phyloP scores from a whole-genome alignment of 2,113 vertebrate genomes.

The Glareola pratincola region DNA sequence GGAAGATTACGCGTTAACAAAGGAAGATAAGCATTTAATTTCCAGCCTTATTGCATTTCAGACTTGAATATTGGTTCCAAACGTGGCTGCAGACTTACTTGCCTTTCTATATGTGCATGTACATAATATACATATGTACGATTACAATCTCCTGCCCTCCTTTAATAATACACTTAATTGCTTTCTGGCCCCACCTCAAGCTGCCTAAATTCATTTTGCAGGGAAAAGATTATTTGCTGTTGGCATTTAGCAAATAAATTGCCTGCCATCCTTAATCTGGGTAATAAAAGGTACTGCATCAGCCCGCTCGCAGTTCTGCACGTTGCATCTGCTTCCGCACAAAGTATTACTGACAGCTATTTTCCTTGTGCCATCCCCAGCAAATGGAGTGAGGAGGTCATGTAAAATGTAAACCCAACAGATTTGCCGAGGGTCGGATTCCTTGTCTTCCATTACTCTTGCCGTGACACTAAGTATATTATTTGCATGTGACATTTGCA shows the following conservation, averaged over 20 bases:
- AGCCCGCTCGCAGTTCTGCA: not conserved
- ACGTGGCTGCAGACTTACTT: not conserved
- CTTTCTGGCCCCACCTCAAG: conserved; percentile 19
- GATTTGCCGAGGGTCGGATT: not conserved
- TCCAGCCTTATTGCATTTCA: conserved; percentile 29
- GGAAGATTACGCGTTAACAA: not conserved
- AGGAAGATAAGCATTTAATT: conserved; percentile 29
- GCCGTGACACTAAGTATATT: not conserved
- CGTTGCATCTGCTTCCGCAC: not conserved
- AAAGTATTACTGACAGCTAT: conserved; percentile 4
- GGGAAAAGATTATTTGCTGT: not conserved
- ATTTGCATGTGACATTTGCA: conserved; percentile 1
- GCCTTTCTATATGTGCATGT: not conserved
- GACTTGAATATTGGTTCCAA: not conserved
- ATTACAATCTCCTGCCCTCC: conserved; percentile 32
- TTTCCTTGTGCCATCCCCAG: not conserved
- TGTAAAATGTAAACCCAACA: not conserved
- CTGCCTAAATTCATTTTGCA: not conserved
- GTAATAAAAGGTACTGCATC: conserved; percentile 22
- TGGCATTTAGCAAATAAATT: conserved; percentile 21
- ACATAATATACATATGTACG: not conserved
- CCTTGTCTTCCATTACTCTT: not conserved
- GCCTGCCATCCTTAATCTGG: conserved; percentile 1
- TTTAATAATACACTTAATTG: conserved; percentile 11
- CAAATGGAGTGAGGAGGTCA: not conserved